These are phyloP conservation scores for Hesperophylax magnus DNA, from an alignment of 1,140 invertebrate species.

Conservation along the genomic window DNA sequence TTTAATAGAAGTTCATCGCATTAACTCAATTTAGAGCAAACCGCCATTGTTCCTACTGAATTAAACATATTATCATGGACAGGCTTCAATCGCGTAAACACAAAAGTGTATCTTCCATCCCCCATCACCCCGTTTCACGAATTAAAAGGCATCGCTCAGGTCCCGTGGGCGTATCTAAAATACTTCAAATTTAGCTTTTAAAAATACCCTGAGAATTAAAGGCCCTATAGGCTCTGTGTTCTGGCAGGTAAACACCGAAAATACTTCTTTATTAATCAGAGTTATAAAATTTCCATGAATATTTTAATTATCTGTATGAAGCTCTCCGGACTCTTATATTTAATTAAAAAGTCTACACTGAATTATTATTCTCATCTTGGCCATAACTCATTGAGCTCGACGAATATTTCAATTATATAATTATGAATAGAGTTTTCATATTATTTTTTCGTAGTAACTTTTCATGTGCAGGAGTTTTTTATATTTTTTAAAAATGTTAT, in stretches of 20 bases:
- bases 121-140: not conserved
- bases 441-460: no score
- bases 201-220: not conserved
- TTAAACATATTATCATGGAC: no score
- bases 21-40: no score
- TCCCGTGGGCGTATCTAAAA: not conserved
- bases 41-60: no score
- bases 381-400: not conserved
- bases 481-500: no score
- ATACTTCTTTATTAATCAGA: slow-evolving; percentile 52
- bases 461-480: no score
- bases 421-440: no score
- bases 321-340: slow-evolving; percentile 12
- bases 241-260: slow-evolving; percentile 33
- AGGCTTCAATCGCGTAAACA: no score
- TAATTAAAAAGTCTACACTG: slow-evolving; percentile 52
- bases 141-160: not conserved
- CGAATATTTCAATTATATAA: no score
- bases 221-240: not conserved
- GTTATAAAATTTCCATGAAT: slow-evolving; percentile 53
- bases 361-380: slow-evolving; percentile 34
- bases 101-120: not conserved
- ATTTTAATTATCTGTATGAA: slow-evolving; percentile 52
- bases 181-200: not conserved
- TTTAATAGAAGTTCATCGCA: no score